A percentile compares a stretch with the other conserved stretches of the same genome.
Evolutionary conservation across 2,888 invertebrate genomes (phyloP).

Genomic region (Suillia variegata): DNA sequence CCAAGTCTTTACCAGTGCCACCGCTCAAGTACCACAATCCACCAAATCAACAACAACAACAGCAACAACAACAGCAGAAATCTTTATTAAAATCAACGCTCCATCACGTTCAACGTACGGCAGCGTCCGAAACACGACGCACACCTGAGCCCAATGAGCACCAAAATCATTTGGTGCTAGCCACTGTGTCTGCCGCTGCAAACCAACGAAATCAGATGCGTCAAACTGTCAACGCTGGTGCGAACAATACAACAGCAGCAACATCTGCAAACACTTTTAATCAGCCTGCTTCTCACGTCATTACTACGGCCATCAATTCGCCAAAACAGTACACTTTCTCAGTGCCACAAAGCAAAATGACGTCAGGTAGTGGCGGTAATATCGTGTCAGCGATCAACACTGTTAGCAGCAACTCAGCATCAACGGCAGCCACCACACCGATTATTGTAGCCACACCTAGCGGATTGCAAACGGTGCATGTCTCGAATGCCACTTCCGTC

Average conservation of each 20-base stretch:
- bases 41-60: constrained; percentile 9
- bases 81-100: constrained; percentile 43
- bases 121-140: constrained; percentile 21
- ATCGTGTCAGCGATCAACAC: constrained; percentile 31
- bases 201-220: constrained; percentile 23
- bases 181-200: constrained; percentile 24
- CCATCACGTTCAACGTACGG: constrained; percentile 29
- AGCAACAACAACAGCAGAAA: constrained; percentile 37
- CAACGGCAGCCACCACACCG: constrained; percentile 54
- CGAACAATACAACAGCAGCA: too few relatives aligned
- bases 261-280: constrained; percentile 13
- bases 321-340: constrained; percentile 25
- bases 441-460: constrained; percentile 56
- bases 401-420: constrained; percentile 46
- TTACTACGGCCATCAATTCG: constrained; percentile 15
- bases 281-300: constrained; percentile 5
- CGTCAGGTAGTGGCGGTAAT: background rate
- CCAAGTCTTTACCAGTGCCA: constrained; percentile 50
- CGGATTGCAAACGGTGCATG: constrained; percentile 58
- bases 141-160: background rate
- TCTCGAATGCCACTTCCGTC: constrained; percentile 45
- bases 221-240: background rate
- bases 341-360: constrained; percentile 20
- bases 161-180: background rate
- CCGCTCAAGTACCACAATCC: constrained; percentile 53